Conservation (phyloP, 2,113 vertebrate species). For the Galeopterus variegatus region DNA sequence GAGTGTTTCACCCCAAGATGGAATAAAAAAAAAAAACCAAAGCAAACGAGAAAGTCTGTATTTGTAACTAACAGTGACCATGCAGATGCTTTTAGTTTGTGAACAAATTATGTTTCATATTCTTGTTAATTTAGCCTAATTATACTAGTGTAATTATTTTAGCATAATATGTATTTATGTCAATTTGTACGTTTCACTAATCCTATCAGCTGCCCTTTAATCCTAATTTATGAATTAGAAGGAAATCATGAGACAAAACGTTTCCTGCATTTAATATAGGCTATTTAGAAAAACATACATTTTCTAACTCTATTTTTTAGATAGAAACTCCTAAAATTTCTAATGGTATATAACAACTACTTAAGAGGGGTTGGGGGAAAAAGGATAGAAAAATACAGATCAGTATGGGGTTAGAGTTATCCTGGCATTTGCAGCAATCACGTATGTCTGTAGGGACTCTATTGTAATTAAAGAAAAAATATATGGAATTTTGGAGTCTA, state of each 20-base stretch:
- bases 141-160: slow-evolving; percentile 61
- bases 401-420: slow-evolving; percentile 24
- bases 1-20: slow-evolving; percentile 69
- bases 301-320: slow-evolving; percentile 86
- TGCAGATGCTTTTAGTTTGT: slow-evolving; percentile 40
- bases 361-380: slow-evolving; percentile 64
- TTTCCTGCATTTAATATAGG: slow-evolving; percentile 83
- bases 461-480: background rate
- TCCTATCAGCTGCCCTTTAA: slow-evolving; percentile 75
- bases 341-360: slow-evolving; percentile 66
- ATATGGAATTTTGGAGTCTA: background rate
- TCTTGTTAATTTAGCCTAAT: background rate
- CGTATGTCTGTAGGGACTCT: background rate
- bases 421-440: background rate
- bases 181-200: slow-evolving; percentile 80
- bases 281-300: slow-evolving; percentile 75
- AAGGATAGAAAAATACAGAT: background rate
- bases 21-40: slow-evolving; percentile 18
- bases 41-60: background rate
- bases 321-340: slow-evolving; percentile 83
- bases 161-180: slow-evolving; percentile 36
- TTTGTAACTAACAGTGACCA: slow-evolving; percentile 44
- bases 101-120: slow-evolving; percentile 55
- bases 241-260: slow-evolving; percentile 80
- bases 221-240: slow-evolving; percentile 84